Evolutionary conservation across 1,140 invertebrate genomes (phyloP).

Genomic region (Brachionus sp.): DNA sequence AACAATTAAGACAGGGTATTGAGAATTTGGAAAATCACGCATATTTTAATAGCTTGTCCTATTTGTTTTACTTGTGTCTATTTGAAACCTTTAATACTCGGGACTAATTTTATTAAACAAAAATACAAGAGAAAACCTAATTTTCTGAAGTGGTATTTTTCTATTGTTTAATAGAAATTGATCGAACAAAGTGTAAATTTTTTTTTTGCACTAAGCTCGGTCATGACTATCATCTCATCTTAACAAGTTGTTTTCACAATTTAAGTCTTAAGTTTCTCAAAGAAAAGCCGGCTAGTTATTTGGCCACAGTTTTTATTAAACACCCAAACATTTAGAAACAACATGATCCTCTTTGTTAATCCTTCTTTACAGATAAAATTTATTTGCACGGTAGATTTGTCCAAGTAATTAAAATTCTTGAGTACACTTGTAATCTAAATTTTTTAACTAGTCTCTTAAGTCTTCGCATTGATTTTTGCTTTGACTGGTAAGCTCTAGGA

Average conservation of each 20-base stretch:
- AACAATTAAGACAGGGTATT: neutral
- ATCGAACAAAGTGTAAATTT: neutral
- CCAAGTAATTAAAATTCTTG: neutral
- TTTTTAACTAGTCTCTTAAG: neutral
- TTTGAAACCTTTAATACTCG: neutral
- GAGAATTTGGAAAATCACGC: neutral
- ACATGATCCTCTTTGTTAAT: neutral
- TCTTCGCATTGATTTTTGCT: neutral
- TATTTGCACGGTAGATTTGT: neutral
- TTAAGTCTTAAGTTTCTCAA: neutral
- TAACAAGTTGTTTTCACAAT: neutral
- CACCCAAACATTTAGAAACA: neutral
- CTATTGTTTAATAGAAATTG: neutral
- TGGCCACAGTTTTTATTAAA: neutral
- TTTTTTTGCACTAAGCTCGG: neutral
- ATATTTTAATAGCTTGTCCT: conserved; percentile 3
- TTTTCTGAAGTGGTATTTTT: conserved; percentile 16
- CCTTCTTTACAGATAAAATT: neutral
- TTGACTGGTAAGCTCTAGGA: neutral
- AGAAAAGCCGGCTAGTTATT: neutral
- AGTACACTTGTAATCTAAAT: neutral
- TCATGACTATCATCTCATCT: neutral
- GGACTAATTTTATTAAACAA: neutral
- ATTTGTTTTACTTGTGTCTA: conserved; percentile 30
- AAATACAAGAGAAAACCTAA: conserved; percentile 7